Conservation (phyloP, 2,888 invertebrate genomes). For the Lepidochrysops patricia region DNA sequence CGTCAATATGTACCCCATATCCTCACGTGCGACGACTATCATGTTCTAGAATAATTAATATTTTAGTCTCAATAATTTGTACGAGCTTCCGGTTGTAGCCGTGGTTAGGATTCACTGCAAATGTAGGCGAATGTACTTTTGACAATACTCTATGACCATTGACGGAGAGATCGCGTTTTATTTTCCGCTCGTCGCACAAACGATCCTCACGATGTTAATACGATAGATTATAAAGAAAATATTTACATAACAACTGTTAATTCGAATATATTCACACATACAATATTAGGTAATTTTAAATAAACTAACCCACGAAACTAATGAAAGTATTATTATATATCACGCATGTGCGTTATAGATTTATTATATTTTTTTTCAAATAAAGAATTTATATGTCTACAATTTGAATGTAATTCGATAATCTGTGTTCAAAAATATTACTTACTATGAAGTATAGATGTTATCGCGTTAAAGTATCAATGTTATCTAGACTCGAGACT, state of each 20-base stretch:
- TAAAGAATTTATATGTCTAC: slow-evolving; percentile 60
- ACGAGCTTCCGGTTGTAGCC: slow-evolving; percentile 61
- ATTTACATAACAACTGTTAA: slow-evolving; percentile 27
- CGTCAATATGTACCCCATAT: background rate
- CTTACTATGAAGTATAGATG: slow-evolving; percentile 49
- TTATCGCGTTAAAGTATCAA: slow-evolving; percentile 47
- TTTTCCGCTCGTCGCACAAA: slow-evolving; percentile 61
- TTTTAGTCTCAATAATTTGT: slow-evolving; percentile 18
- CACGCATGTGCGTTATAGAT: slow-evolving; percentile 37
- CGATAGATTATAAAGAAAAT: slow-evolving; percentile 18
- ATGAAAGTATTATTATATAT: slow-evolving; percentile 36
- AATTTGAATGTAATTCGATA: slow-evolving; percentile 53
- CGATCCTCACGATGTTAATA: slow-evolving; percentile 19
- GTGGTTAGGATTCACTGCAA: slow-evolving; percentile 34
- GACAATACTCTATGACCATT: slow-evolving; percentile 64
- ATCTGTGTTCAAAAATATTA: slow-evolving; percentile 60
- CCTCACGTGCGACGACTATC: too few species aligned
- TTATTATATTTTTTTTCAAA: slow-evolving; percentile 58
- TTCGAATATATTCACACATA: slow-evolving; percentile 42
- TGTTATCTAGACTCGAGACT: slow-evolving; percentile 33
- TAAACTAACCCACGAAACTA: slow-evolving; percentile 51
- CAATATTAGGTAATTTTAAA: slow-evolving; percentile 33
- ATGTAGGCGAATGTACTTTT: slow-evolving; percentile 41
- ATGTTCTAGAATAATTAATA: slow-evolving; percentile 16
- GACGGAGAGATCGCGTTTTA: slow-evolving; percentile 46